phyloP scores from a whole-genome alignment of 2,113 vertebrate genomes.

The Alouatta palliata region DNA sequence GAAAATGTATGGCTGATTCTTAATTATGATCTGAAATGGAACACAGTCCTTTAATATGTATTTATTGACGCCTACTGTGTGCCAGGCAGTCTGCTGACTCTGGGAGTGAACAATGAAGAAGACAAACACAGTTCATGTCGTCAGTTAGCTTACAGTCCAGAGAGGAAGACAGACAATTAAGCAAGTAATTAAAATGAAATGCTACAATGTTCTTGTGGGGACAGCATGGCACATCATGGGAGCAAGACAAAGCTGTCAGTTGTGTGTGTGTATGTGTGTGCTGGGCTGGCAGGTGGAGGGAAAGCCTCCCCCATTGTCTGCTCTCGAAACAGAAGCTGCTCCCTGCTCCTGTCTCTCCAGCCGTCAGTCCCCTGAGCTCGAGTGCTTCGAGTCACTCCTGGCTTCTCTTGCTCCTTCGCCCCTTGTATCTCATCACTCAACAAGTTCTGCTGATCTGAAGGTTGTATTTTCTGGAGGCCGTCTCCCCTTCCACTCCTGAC shows the following conservation, averaged over 20 bases:
- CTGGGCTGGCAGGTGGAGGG: background rate
- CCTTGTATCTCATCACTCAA: accelerated
- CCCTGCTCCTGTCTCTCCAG: accelerated
- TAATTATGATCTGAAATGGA: background rate
- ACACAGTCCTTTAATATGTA: background rate
- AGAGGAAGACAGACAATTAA: background rate
- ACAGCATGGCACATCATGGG: accelerated
- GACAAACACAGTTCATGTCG: background rate
- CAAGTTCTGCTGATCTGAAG: accelerated
- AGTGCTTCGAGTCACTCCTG: accelerated
- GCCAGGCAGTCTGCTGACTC: background rate
- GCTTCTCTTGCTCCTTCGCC: background rate
- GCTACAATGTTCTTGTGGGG: background rate
- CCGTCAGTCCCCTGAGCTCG: accelerated
- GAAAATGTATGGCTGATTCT: background rate
- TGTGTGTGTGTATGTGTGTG: background rate
- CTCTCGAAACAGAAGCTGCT: background rate
- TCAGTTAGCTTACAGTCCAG: background rate
- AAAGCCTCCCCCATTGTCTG: background rate
- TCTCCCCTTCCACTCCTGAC: background rate
- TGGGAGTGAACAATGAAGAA: background rate
- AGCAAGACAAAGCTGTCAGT: background rate
- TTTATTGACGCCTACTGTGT: background rate
- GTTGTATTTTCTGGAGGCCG: accelerated
- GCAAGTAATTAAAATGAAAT: background rate